These are phyloP conservation scores for Orthosia gothica DNA, from an alignment of 2,888 invertebrate species.

Conservation along the genomic window DNA sequence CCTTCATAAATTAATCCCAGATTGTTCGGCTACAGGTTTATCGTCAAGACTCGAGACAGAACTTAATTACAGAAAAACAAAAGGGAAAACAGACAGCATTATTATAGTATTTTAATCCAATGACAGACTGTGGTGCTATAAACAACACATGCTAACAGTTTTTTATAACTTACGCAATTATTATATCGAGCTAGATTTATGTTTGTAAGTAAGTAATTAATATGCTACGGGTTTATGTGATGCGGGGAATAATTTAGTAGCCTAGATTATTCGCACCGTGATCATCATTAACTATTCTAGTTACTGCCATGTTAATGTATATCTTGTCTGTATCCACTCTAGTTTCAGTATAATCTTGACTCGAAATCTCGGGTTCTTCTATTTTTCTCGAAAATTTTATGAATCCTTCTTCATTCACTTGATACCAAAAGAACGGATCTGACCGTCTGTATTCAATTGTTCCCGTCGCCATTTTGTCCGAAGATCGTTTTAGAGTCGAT, in stretches of 20 bases:
- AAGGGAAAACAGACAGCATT: conserved; percentile 5
- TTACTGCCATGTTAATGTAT: not conserved
- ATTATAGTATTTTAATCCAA: conserved; percentile 25
- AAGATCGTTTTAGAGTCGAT: conserved; percentile 1
- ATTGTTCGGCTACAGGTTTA: not conserved
- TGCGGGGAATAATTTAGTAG: not conserved
- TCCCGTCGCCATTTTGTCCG: not conserved
- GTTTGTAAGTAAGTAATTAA: conserved; percentile 46
- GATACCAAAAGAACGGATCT: no score
- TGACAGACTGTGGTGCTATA: conserved; percentile 25
- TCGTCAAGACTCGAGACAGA: not conserved
- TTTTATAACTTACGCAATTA: conserved; percentile 55
- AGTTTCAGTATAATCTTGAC: not conserved
- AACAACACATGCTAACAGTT: conserved; percentile 46
- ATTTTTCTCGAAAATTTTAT: no score
- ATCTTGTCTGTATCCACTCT: not conserved
- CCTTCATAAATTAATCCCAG: not conserved
- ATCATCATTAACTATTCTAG: not conserved
- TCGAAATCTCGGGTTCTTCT: not conserved
- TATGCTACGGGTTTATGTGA: conserved; percentile 25
- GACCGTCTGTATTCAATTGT: no score
- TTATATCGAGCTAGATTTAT: conserved; percentile 54
- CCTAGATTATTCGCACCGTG: not conserved
- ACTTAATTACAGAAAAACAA: conserved; percentile 14
- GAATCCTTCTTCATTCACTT: no score